phyloP scores from a whole-genome alignment of 1,140 invertebrate species.

The Hormaphis cornu region DNA sequence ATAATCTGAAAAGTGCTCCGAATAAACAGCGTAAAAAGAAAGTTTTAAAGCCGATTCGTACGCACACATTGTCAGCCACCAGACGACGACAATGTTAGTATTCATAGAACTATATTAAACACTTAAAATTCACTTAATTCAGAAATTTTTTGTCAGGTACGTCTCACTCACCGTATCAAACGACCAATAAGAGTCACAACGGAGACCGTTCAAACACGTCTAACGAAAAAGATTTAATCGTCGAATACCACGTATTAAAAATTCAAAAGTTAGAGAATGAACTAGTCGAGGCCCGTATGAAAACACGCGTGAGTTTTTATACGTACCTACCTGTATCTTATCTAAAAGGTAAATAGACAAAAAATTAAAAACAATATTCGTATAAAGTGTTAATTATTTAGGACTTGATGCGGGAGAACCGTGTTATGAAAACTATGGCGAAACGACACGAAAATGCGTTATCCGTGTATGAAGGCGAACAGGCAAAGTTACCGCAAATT shows the following conservation, averaged over 20 bases:
- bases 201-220: not conserved
- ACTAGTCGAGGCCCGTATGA: not conserved
- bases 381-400: constrained; percentile 40
- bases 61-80: not conserved
- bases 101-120: not conserved
- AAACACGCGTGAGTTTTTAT: not conserved
- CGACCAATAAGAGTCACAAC: not conserved
- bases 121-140: not conserved
- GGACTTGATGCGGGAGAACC: constrained; percentile 68
- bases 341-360: not conserved
- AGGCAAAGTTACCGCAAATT: constrained; percentile 38
- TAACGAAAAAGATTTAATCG: not conserved
- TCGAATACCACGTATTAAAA: not conserved
- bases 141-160: not conserved
- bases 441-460: constrained; percentile 66
- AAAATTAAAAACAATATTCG: not conserved
- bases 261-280: constrained; percentile 4
- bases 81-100: constrained; percentile 9
- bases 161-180: constrained; percentile 5
- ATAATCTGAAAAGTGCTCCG: not conserved
- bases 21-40: not conserved
- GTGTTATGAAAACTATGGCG: constrained; percentile 58
- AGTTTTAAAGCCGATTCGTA: constrained; percentile 1
- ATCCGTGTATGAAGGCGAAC: constrained; percentile 45
- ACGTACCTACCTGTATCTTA: too few relatives aligned